phyloP scores from a whole-genome alignment of 2,888 invertebrate species.

The Synergus laeviventris region DNA sequence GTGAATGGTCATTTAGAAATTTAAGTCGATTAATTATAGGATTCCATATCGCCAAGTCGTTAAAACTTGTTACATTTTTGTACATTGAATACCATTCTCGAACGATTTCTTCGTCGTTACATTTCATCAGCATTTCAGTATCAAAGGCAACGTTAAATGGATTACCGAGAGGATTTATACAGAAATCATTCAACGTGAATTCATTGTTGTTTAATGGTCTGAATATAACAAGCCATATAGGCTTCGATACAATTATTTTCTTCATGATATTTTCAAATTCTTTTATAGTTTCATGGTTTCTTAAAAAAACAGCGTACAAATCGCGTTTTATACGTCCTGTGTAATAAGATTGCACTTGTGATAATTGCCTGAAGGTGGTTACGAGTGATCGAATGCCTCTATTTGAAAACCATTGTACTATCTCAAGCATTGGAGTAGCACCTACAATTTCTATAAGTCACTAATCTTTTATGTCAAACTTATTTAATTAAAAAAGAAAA shows the following conservation, averaged over 20 bases:
- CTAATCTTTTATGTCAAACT: background rate
- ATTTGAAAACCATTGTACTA: background rate
- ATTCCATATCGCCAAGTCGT: constrained; percentile 54
- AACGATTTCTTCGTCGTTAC: constrained; percentile 48
- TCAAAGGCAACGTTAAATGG: constrained; percentile 56
- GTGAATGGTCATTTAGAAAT: constrained; percentile 5
- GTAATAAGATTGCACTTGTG: background rate
- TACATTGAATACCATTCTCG: constrained; percentile 60
- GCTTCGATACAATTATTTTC: constrained; percentile 50
- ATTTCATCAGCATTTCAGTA: constrained; percentile 60
- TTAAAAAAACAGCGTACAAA: constrained; percentile 15
- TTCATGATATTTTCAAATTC: constrained; percentile 52
- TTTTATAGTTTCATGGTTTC: background rate
- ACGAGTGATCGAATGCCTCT: constrained; percentile 1
- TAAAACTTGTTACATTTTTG: constrained; percentile 43
- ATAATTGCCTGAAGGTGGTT: constrained; percentile 8
- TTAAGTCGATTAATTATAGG: constrained; percentile 40
- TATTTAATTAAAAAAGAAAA: background rate
- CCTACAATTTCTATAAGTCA: constrained; percentile 1
- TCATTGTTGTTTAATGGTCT: constrained; percentile 28
- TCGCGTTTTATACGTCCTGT: background rate
- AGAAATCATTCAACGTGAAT: constrained; percentile 39
- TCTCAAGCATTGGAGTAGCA: background rate
- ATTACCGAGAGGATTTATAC: constrained; percentile 50
- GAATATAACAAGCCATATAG: constrained; percentile 66